A percentile compares a stretch with the other conserved stretches of the same genome.
These are phyloP conservation scores for Agonum fuliginosum DNA, from an alignment of 2,888 invertebrate species.

Conservation along the genomic window DNA sequence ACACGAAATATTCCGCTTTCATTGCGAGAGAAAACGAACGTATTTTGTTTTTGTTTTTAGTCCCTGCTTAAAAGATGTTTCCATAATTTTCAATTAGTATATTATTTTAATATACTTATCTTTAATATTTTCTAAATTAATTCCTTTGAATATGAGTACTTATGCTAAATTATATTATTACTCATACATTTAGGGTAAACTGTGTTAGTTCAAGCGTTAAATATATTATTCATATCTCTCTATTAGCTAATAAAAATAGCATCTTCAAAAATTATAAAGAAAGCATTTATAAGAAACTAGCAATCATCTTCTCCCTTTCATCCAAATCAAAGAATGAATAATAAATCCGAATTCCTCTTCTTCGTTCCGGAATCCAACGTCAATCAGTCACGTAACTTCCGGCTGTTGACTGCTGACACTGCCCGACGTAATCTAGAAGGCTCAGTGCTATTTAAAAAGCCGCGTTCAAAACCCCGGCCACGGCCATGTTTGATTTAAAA, in stretches of 20 bases:
- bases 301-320: slow-evolving; percentile 22
- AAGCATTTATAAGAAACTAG: slow-evolving; percentile 14
- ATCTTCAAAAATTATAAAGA: neutral
- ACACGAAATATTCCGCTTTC: too few species aligned
- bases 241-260: slow-evolving; percentile 7
- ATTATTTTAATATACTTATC: too few species aligned
- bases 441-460: slow-evolving; percentile 59
- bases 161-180: too few species aligned
- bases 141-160: too few species aligned
- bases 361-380: slow-evolving; percentile 40
- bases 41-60: too few species aligned
- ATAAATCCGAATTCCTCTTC: slow-evolving; percentile 24
- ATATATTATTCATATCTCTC: too few species aligned
- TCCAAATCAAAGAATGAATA: slow-evolving; percentile 21
- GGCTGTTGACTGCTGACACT: slow-evolving; percentile 39
- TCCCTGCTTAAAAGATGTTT: too few species aligned
- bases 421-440: slow-evolving; percentile 54
- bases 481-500: slow-evolving; percentile 61
- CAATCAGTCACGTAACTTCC: slow-evolving; percentile 56
- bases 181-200: too few species aligned
- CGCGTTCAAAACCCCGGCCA: slow-evolving; percentile 56
- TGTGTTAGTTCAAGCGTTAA: too few species aligned
- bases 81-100: too few species aligned
- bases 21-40: too few species aligned
- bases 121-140: too few species aligned